phyloP scores from a whole-genome alignment of 2,888 invertebrate genomes.

The Linyphia triangularis region DNA sequence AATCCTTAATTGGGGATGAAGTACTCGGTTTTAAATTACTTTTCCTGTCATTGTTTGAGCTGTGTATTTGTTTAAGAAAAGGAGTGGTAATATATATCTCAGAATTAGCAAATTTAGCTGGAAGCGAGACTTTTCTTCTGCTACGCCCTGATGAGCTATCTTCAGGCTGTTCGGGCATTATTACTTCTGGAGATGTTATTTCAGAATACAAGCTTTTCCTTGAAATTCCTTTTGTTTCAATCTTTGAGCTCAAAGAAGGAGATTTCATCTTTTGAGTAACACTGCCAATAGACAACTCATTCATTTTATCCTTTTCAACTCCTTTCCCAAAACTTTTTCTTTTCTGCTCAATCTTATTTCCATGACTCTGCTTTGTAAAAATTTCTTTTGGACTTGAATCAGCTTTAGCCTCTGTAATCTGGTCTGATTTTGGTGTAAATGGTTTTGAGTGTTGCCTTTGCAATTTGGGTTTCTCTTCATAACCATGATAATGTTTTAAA shows the following conservation, averaged over 20 bases:
- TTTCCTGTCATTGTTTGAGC: not conserved
- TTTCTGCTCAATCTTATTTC: not conserved
- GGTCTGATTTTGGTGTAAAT: not conserved
- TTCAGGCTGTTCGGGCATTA: not conserved
- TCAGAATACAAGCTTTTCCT: not conserved
- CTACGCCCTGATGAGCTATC: conserved; percentile 3
- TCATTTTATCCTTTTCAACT: not conserved
- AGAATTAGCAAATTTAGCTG: conserved; percentile 67
- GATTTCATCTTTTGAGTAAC: not conserved
- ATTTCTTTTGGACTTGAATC: not conserved
- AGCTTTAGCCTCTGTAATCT: not conserved
- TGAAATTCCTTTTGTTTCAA: not conserved
- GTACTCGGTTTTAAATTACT: not conserved
- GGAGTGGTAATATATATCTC: conserved; percentile 66
- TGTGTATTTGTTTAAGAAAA: conserved; percentile 43
- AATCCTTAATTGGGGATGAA: not conserved
- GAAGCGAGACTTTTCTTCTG: conserved; percentile 55
- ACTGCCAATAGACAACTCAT: not conserved
- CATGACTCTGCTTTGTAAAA: not conserved
- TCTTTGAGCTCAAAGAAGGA: not conserved
- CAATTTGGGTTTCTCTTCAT: not conserved
- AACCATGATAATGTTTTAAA: conserved; percentile 91
- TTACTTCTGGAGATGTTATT: not conserved
- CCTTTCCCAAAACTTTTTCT: not conserved
- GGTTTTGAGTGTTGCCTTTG: conserved; percentile 79